Percentiles rank a stretch among this genome's conserved stretches.
Evolutionary conservation across 2,888 invertebrate genomes (phyloP).

Genomic region (Andricus curvator): DNA sequence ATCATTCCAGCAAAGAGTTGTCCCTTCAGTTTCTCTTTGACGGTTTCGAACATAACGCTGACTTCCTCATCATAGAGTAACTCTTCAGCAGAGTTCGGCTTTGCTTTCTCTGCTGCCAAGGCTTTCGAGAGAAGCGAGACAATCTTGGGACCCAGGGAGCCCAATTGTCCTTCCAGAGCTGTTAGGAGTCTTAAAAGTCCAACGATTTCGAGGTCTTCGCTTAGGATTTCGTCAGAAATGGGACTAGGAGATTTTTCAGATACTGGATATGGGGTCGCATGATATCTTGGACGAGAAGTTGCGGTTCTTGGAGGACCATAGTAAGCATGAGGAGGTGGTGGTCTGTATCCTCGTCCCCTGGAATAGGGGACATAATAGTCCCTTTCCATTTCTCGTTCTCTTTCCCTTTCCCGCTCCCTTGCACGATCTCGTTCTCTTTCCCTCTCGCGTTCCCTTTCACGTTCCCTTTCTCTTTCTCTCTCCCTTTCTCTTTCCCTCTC

Average conservation of each 20-base stretch:
- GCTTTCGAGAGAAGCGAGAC: constrained; percentile 88
- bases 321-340: constrained; percentile 48
- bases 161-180: constrained; percentile 90
- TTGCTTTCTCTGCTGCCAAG: constrained; percentile 87
- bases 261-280: constrained; percentile 73
- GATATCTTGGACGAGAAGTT: constrained; percentile 58
- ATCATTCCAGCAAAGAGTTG: constrained; percentile 86
- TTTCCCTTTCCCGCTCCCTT: constrained; percentile 39
- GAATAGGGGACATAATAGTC: constrained; percentile 58
- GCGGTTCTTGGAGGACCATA: constrained; percentile 53
- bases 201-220: constrained; percentile 75
- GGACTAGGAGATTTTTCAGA: constrained; percentile 71
- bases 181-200: constrained; percentile 85
- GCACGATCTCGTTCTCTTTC: constrained; percentile 42
- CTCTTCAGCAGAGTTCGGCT: constrained; percentile 87
- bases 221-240: constrained; percentile 66
- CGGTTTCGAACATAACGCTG: constrained; percentile 89
- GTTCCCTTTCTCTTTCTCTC: constrained; percentile 46
- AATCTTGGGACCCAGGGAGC: constrained; percentile 90
- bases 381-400: constrained; percentile 35
- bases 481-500: constrained; percentile 33
- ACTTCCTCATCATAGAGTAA: constrained; percentile 86
- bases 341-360: constrained; percentile 56
- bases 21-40: constrained; percentile 91
- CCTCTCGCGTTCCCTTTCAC: constrained; percentile 30